Conservation (phyloP, 2,113 vertebrate genomes). For the Dipodomys spectabilis region DNA sequence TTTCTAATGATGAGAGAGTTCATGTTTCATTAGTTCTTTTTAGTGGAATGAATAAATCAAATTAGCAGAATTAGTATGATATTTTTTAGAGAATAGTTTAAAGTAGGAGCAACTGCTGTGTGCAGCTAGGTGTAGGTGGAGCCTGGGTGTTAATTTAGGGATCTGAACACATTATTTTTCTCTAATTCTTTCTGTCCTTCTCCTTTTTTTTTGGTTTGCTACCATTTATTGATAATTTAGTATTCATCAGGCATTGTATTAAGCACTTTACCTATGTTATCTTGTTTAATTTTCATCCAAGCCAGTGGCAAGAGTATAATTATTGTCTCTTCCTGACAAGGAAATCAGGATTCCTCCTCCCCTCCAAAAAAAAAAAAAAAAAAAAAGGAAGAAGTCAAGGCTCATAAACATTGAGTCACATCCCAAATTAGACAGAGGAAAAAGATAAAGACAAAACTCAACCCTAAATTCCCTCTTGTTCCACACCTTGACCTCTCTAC, state of each 20-base stretch:
- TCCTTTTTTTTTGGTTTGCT: neutral
- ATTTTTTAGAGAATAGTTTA: neutral
- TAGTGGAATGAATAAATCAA: neutral
- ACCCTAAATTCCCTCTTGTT: neutral
- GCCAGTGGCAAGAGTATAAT: neutral
- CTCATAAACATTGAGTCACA: neutral
- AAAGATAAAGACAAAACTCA: neutral
- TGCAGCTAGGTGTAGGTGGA: neutral
- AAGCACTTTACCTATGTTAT: neutral
- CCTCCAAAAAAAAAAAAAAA: neutral
- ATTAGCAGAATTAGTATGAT: neutral
- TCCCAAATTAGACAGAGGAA: neutral
- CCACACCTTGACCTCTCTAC: neutral
- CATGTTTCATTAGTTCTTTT: neutral
- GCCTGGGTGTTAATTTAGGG: neutral
- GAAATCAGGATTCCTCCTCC: neutral
- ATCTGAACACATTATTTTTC: neutral
- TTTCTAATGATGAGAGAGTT: constrained; percentile 7
- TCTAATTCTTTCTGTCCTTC: neutral
- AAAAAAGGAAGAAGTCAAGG: neutral
- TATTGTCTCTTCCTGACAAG: neutral
- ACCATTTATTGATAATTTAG: neutral
- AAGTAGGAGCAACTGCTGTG: neutral
- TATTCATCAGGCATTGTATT: neutral
- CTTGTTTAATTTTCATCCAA: constrained; percentile 31